A percentile compares a stretch with the other conserved stretches of the same genome.
These are phyloP conservation scores for Indicator indicator DNA, from an alignment of 2,113 vertebrate species.

Conservation along the genomic window DNA sequence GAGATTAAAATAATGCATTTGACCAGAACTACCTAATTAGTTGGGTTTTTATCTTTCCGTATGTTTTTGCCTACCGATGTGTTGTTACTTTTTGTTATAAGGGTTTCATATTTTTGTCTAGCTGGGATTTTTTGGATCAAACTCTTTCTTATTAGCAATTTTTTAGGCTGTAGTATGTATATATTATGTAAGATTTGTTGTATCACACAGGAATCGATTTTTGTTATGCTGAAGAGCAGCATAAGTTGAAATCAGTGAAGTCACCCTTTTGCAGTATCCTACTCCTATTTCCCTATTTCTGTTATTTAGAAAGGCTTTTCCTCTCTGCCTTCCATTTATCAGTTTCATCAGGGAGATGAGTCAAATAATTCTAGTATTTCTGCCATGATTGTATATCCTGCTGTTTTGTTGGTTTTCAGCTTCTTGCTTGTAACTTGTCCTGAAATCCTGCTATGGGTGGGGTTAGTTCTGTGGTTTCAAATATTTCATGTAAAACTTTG, in stretches of 20 bases:
- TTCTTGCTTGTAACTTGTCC: neutral
- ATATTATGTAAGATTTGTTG: neutral
- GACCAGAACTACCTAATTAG: neutral
- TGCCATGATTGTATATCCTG: constrained; percentile 12
- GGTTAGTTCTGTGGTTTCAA: neutral
- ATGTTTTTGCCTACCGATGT: neutral
- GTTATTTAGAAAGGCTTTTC: constrained; percentile 20
- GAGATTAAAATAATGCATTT: neutral
- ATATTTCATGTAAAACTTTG: neutral
- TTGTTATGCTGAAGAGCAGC: neutral
- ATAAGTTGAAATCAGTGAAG: constrained; percentile 13
- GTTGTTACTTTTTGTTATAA: neutral
- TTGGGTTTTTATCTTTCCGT: neutral
- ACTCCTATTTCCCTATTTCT: constrained; percentile 27
- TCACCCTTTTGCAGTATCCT: constrained; percentile 15
- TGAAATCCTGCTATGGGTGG: neutral
- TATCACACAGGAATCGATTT: constrained; percentile 22
- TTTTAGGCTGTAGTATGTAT: neutral
- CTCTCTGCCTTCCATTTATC: constrained; percentile 14
- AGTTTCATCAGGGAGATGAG: constrained; percentile 27
- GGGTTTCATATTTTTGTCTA: neutral
- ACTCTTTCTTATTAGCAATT: neutral
- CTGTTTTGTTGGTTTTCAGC: neutral
- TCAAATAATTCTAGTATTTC: constrained; percentile 14
- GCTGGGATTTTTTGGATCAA: neutral